Base-by-base conservation (phyloP, 2,113 vertebrate genomes). In the Carlito syrichta region DNA sequence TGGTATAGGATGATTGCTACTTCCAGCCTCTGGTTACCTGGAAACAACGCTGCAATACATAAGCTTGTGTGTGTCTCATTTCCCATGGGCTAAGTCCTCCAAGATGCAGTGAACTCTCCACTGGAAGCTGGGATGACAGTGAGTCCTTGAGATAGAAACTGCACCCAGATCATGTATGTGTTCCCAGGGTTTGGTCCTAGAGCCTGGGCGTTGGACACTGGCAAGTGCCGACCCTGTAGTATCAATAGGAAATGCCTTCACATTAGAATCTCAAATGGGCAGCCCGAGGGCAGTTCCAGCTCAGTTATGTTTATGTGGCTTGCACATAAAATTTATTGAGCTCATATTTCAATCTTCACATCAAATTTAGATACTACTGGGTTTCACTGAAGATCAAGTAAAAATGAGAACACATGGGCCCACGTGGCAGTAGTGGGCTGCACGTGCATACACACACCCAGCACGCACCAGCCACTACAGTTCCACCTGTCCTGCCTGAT, bases 401-500 rank as follows among this genome's bases (percentile, higher is more conserved):
- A 38, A 48, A 54, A n/a, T n/a, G n/a, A n/a, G n/a, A 17, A n/a
- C 17, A 32, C 0, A 0, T 2, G 12, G 32, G n/a, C 6, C 50
- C 7, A 1, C 0, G 0, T 4, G 22, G 27, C 19, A 9, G 56
- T 6, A 1, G 8, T 5, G 8, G 12, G 27, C 68, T 20, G 60
- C 17, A 2, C 9, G 73, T n/a, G n/a, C n/a, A n/a, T n/a, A n/a
- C n/a, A n/a, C n/a, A n/a, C n/a, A n/a, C n/a, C n/a, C n/a, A 0
- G 25, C 5, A 1, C 14, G 27, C 25, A 5, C 13, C 48, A 2
- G 77, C 3, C 58, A 56, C 43, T 25, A 3, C 10, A n/a, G n/a
- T 7, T 58, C 62, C 23, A 10, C 84, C 52, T 20, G 45, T n/a
- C 48, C 20, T 17, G 87, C 77, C 8, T 11, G 14, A 23, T 73